These are phyloP conservation scores for Euschistus heros DNA, from an alignment of 1,140 invertebrate genomes.

Conservation along the genomic window DNA sequence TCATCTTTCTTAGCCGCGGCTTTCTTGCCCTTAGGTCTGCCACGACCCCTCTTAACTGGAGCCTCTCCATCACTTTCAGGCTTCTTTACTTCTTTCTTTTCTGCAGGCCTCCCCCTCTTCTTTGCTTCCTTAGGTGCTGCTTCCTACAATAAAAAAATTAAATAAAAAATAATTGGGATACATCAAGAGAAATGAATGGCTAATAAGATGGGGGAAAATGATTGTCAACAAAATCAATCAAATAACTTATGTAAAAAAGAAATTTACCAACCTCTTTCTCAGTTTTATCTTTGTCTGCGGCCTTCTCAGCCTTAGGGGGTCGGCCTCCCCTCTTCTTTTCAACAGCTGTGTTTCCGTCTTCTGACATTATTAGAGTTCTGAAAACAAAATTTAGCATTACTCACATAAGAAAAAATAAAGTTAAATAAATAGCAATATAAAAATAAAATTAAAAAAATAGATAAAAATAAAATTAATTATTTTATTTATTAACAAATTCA, in stretches of 20 bases:
- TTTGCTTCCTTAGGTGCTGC: constrained; percentile 1
- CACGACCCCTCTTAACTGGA: constrained; percentile 11
- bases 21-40: background rate
- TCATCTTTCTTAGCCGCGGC: background rate
- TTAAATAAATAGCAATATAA: background rate
- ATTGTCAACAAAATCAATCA: background rate
- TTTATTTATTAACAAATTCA: background rate
- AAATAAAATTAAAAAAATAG: background rate
- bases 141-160: background rate
- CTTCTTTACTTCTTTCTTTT: constrained; percentile 13
- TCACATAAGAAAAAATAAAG: background rate
- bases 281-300: background rate
- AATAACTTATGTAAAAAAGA: background rate
- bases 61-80: constrained; percentile 7
- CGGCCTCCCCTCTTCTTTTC: constrained; percentile 12
- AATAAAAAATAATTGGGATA: too few relatives aligned
- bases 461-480: background rate
- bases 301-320: background rate
- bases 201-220: too few relatives aligned
- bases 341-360: background rate
- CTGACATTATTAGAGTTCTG: background rate
- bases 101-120: constrained; percentile 12
- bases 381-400: background rate
- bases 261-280: background rate
- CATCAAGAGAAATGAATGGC: too few relatives aligned